phyloP scores from a whole-genome alignment of 2,797 vertebrate species.

The Hoplostethus atlanticus region DNA sequence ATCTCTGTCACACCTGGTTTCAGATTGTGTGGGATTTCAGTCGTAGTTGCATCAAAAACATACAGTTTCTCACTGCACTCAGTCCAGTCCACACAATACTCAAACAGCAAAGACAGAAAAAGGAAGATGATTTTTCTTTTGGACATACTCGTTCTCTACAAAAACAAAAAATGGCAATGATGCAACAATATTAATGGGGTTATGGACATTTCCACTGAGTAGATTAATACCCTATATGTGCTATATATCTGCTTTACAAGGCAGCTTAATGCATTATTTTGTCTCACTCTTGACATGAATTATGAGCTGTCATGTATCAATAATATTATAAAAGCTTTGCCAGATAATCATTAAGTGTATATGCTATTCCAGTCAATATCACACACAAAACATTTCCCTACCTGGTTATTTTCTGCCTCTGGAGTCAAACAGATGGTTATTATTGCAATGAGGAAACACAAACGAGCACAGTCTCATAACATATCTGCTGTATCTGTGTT shows the following conservation, averaged over 20 bases:
- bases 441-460: slow-evolving; percentile 12
- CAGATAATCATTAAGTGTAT: neutral
- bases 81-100: neutral
- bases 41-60: slow-evolving; percentile 63
- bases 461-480: slow-evolving; percentile 15
- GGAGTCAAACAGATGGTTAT: slow-evolving; percentile 14
- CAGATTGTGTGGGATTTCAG: slow-evolving; percentile 74
- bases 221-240: neutral
- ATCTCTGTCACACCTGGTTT: slow-evolving; percentile 73
- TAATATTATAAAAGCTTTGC: neutral
- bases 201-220: neutral
- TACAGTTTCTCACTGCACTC: slow-evolving; percentile 53
- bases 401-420: slow-evolving; percentile 43
- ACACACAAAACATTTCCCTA: slow-evolving; percentile 39
- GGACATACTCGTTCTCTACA: slow-evolving; percentile 59
- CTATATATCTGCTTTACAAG: too few relatives aligned
- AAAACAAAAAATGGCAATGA: slow-evolving; percentile 8
- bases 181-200: neutral
- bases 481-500: slow-evolving; percentile 33
- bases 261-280: neutral
- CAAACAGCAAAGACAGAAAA: slow-evolving; percentile 63
- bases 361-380: neutral
- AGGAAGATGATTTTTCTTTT: slow-evolving; percentile 35
- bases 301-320: neutral
- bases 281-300: neutral